phyloP scores from a whole-genome alignment of 2,888 invertebrate genomes.

The Brachyptera putata region DNA sequence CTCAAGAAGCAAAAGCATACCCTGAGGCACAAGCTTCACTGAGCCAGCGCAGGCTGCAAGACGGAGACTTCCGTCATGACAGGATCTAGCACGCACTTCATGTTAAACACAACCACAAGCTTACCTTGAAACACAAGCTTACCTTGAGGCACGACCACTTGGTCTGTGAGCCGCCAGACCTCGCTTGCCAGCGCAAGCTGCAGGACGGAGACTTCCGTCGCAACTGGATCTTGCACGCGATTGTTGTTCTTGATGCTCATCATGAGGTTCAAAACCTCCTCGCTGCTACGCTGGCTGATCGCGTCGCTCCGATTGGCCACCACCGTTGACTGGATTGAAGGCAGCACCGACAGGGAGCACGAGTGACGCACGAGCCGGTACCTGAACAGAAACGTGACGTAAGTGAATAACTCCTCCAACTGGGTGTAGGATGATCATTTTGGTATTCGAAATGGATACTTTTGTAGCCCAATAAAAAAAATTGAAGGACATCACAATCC shows the following conservation, averaged over 20 bases:
- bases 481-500: too few relatives aligned
- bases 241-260: constrained; percentile 67
- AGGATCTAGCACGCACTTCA: too few relatives aligned
- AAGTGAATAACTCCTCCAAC: too few relatives aligned
- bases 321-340: constrained; percentile 55
- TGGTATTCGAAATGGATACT: too few relatives aligned
- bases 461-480: too few relatives aligned
- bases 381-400: too few relatives aligned
- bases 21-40: too few relatives aligned
- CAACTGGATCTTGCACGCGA: constrained; percentile 53
- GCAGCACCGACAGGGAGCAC: constrained; percentile 59
- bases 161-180: constrained; percentile 54
- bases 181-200: constrained; percentile 59
- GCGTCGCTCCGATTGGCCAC: constrained; percentile 53
- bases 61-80: too few relatives aligned
- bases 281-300: constrained; percentile 36
- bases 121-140: constrained; percentile 35
- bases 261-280: constrained; percentile 55
- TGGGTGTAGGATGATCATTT: too few relatives aligned
- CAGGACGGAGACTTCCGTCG: constrained; percentile 52
- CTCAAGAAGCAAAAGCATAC: too few relatives aligned
- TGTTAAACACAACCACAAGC: too few relatives aligned
- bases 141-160: constrained; percentile 33
- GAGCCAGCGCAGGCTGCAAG: too few relatives aligned
- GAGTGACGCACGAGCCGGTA: constrained; percentile 61